Evolutionary conservation across 2,113 vertebrate genomes (phyloP).

Genomic region (Silurus meridionalis): DNA sequence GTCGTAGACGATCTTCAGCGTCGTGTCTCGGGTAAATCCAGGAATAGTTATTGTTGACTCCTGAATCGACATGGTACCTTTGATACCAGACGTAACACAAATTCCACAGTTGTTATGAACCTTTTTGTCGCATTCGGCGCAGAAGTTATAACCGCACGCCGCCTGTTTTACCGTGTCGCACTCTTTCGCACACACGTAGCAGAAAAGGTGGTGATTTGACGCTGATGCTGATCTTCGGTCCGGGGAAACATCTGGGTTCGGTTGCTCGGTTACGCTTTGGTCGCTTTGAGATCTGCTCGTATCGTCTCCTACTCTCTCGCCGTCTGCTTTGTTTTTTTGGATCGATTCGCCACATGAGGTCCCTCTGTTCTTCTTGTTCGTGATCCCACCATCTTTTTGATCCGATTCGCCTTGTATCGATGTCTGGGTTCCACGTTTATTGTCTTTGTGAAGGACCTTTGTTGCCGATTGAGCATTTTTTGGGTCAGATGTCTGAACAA

Average conservation of each 20-base stretch:
- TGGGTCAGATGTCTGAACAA: not conserved
- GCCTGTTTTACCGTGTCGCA: not conserved
- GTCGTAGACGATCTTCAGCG: conserved; percentile 61
- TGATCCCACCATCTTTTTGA: not conserved
- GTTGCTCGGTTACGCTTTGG: not conserved
- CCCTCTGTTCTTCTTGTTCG: not conserved
- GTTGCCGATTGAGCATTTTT: not conserved
- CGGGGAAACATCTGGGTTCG: not conserved
- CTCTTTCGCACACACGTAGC: not conserved
- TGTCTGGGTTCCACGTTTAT: not conserved
- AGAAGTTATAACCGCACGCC: not conserved
- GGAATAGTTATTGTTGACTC: conserved; percentile 56
- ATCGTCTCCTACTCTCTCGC: not conserved
- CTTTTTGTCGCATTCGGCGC: conserved; percentile 20
- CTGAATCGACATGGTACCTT: conserved; percentile 43
- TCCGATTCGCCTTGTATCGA: no score
- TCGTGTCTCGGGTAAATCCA: conserved; percentile 53
- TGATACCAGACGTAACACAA: conserved; percentile 4
- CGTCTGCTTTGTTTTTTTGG: not conserved
- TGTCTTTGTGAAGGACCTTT: not conserved
- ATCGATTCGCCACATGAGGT: not conserved
- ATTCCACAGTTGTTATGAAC: conserved; percentile 9
- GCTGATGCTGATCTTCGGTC: not conserved
- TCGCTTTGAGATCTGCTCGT: not conserved
- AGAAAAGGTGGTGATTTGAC: not conserved